These are phyloP conservation scores for Toxotes jaculatrix DNA, from an alignment of 2,113 vertebrate genomes.

Conservation along the genomic window DNA sequence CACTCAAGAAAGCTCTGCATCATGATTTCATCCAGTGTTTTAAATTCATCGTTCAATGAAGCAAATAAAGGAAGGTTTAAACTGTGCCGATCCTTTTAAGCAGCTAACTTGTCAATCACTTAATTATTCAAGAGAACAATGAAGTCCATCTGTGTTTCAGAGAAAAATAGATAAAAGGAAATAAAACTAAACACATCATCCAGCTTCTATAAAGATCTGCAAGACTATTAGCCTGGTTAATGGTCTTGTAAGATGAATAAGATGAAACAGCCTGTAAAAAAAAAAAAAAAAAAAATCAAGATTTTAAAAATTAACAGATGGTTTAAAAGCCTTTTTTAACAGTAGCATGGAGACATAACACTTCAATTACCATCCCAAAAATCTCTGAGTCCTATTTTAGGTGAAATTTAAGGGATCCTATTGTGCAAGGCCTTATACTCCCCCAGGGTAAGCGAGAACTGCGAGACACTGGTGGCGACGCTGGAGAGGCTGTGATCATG, in stretches of 20 bases:
- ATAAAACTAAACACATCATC: slow-evolving; percentile 17
- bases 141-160: slow-evolving; percentile 25
- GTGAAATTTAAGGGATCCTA: slow-evolving; percentile 43
- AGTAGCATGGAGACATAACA: slow-evolving; percentile 2
- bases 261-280: slow-evolving; percentile 37
- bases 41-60: neutral
- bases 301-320: slow-evolving; percentile 53
- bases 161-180: slow-evolving; percentile 26
- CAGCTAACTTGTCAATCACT: slow-evolving; percentile 23
- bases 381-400: slow-evolving; percentile 28
- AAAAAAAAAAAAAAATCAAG: slow-evolving; percentile 12
- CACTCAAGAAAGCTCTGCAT: neutral
- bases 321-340: neutral
- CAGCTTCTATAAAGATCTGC: slow-evolving; percentile 33
- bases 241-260: slow-evolving; percentile 29
- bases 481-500: slow-evolving; percentile 74
- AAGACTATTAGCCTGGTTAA: slow-evolving; percentile 39
- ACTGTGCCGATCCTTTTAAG: neutral
- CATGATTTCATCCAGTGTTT: slow-evolving; percentile 14
- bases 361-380: slow-evolving; percentile 37
- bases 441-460: slow-evolving; percentile 28
- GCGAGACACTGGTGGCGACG: slow-evolving; percentile 60
- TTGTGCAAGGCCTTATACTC: slow-evolving; percentile 34
- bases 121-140: slow-evolving; percentile 27
- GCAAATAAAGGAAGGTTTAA: slow-evolving; percentile 9